Evolutionary conservation across 2,888 invertebrate species (phyloP).

Genomic region (Calameuta pallipes): DNA sequence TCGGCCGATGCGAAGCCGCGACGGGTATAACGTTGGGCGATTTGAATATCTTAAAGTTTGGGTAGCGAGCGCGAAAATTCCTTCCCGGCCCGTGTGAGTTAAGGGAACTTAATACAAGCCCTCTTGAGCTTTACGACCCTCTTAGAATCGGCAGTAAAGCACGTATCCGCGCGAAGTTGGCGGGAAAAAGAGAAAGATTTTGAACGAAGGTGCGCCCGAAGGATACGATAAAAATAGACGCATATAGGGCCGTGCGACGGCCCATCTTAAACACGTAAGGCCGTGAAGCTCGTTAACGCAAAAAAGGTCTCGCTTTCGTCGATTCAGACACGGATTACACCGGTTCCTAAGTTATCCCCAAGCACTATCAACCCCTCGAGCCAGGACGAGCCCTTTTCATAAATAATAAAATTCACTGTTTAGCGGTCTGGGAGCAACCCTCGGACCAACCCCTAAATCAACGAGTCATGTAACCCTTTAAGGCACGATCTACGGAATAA

Average conservation of each 20-base stretch:
- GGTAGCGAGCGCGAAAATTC: neutral
- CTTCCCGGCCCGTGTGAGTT: neutral
- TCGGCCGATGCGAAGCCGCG: neutral
- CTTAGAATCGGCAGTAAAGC: slow-evolving; percentile 6
- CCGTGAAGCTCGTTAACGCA: neutral
- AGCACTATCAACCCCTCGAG: neutral
- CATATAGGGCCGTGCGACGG: neutral
- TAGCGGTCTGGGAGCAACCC: neutral
- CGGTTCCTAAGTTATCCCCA: neutral
- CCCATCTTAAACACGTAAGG: neutral
- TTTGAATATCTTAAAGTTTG: neutral
- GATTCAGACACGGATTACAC: neutral
- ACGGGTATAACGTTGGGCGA: neutral
- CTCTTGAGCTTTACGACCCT: slow-evolving; percentile 6
- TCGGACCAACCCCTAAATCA: neutral
- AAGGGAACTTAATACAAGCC: neutral
- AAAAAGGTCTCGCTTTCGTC: neutral
- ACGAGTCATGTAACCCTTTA: neutral
- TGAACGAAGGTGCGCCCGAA: neutral
- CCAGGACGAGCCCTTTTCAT: neutral
- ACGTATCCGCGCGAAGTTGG: slow-evolving; percentile 2
- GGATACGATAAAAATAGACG: slow-evolving; percentile 1
- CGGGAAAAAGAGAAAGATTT: neutral
- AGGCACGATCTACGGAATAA: neutral
- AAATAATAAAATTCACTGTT: neutral